Percentiles rank a stretch among this genome's conserved stretches.
These are phyloP conservation scores for Gymnoscopelus braueri DNA, from an alignment of 2,797 vertebrate genomes.

Conservation along the genomic window DNA sequence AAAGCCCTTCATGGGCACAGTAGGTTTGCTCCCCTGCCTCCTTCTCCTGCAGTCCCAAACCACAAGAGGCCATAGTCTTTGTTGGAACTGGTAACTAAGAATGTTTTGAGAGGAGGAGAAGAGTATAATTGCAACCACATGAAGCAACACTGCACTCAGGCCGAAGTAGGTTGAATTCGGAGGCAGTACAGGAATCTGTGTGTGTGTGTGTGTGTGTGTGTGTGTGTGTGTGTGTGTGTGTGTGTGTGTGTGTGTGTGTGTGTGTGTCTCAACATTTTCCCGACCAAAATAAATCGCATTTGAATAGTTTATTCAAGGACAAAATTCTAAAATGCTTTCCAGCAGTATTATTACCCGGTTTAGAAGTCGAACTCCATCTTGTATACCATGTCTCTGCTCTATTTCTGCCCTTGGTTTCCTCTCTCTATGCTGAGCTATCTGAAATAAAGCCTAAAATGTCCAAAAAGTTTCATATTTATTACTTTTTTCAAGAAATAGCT, in stretches of 20 bases:
- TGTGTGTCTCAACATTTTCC: neutral
- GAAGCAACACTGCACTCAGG: slow-evolving; percentile 63
- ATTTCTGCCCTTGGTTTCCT: too few species aligned
- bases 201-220: too few species aligned
- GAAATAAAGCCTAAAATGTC: too few species aligned
- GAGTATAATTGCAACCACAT: slow-evolving; percentile 76
- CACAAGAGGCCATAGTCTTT: slow-evolving; percentile 65
- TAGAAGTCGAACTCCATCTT: too few species aligned
- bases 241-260: too few species aligned
- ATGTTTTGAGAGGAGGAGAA: slow-evolving; percentile 64
- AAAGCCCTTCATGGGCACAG: slow-evolving; percentile 45
- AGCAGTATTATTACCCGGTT: too few species aligned
- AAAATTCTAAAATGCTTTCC: slow-evolving; percentile 1
- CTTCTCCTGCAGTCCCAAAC: slow-evolving; percentile 38
- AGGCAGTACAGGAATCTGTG: neutral
- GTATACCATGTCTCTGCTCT: too few species aligned
- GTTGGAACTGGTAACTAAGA: slow-evolving; percentile 66
- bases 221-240: too few species aligned
- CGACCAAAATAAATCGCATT: neutral
- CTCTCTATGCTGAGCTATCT: too few species aligned
- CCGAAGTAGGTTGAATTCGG: slow-evolving; percentile 51
- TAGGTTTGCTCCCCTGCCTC: slow-evolving; percentile 25
- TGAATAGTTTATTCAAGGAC: slow-evolving; percentile 8
- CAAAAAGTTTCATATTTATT: too few species aligned
- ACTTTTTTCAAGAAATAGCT: too few species aligned